phyloP scores from a whole-genome alignment of 1,140 invertebrate genomes.

The Ceratosolen fusciceps region DNA sequence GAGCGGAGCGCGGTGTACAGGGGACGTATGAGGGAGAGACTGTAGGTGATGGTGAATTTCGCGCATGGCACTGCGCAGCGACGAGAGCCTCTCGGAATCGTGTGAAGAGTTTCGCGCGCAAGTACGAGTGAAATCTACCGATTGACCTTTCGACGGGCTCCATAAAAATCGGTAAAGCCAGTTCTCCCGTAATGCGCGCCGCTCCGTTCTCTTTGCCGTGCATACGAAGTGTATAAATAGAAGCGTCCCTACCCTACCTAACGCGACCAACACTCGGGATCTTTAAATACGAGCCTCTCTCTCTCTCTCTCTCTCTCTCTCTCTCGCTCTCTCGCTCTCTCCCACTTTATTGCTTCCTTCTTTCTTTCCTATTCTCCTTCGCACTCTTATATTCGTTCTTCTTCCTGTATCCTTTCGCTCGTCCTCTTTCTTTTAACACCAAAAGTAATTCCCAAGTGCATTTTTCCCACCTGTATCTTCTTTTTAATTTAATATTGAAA shows the following conservation, averaged over 20 bases:
- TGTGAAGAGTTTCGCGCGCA: conserved; percentile 53
- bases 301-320: too few relatives aligned
- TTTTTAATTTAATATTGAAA: neutral
- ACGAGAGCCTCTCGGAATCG: conserved; percentile 50
- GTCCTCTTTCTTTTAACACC: neutral
- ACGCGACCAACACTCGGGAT: conserved; percentile 4
- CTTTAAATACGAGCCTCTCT: conserved; percentile 20
- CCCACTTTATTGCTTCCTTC: too few relatives aligned
- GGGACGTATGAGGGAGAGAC: neutral
- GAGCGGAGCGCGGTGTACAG: neutral
- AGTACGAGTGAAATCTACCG: conserved; percentile 67
- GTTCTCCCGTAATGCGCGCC: conserved; percentile 58
- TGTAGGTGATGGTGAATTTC: conserved; percentile 21
- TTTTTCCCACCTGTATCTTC: neutral
- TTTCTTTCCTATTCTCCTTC: too few relatives aligned
- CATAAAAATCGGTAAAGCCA: conserved; percentile 63
- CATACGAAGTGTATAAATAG: conserved; percentile 36
- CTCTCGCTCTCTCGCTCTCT: too few relatives aligned
- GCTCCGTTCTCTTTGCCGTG: neutral
- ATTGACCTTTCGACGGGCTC: conserved; percentile 66
- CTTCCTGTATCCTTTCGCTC: too few relatives aligned
- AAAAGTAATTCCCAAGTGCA: neutral
- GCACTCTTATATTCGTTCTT: too few relatives aligned
- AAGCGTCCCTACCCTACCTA: conserved; percentile 3
- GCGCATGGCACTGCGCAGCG: neutral